Percentiles rank a stretch among this genome's conserved stretches.
These are phyloP conservation scores for Schlechtendalia chinensis DNA, from an alignment of 1,140 invertebrate genomes.

Conservation along the genomic window DNA sequence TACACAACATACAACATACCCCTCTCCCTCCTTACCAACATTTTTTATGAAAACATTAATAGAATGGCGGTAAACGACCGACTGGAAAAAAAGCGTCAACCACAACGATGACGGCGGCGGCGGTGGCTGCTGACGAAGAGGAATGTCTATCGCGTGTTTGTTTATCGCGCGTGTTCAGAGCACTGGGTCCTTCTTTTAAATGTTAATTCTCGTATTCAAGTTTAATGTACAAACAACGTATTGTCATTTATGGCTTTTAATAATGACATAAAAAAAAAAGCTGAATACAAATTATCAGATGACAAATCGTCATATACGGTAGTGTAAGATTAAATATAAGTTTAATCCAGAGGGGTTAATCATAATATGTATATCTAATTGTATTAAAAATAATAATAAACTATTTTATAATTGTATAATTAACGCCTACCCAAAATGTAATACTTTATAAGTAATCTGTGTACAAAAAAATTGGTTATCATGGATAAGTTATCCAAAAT, in stretches of 20 bases:
- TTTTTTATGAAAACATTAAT: slow-evolving; percentile 22
- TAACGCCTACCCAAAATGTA: no score
- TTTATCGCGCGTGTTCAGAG: neutral
- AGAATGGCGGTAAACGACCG: neutral
- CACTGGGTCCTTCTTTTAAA: neutral
- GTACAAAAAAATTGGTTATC: no score
- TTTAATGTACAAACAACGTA: neutral
- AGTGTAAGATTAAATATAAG: no score
- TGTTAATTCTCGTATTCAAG: slow-evolving; percentile 15
- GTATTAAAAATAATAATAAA: no score
- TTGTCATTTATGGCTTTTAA: neutral
- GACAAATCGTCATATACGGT: no score
- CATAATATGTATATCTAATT: no score
- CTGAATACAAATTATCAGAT: neutral
- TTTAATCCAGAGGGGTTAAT: no score
- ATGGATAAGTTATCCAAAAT: no score
- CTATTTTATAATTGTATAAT: no score
- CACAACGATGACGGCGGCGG: neutral
- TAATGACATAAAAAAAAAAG: neutral
- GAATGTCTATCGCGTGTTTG: slow-evolving; percentile 9
- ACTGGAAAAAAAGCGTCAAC: neutral
- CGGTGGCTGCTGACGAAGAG: neutral
- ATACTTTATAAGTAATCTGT: no score
- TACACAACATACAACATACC: no score
- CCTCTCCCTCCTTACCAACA: no score